These are phyloP conservation scores for Thalpophila matura DNA, from an alignment of 2,888 invertebrate species.

Conservation along the genomic window DNA sequence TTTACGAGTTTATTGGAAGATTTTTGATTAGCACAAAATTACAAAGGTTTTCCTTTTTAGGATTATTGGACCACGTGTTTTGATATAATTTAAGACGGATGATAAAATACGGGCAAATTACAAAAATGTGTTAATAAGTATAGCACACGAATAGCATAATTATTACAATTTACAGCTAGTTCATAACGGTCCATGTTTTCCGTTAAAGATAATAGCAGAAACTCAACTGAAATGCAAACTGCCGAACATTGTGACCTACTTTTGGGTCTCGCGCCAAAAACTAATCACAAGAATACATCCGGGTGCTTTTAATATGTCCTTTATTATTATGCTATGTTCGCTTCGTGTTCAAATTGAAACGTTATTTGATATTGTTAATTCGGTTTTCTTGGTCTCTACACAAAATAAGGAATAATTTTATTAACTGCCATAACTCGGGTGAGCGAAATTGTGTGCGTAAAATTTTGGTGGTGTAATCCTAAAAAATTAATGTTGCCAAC, in stretches of 20 bases:
- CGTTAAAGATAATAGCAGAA: slow-evolving; percentile 60
- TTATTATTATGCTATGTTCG: slow-evolving; percentile 42
- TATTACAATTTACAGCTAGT: slow-evolving; percentile 57
- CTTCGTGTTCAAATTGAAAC: slow-evolving; percentile 26
- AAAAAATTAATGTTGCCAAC: slow-evolving; percentile 26
- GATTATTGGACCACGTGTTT: not conserved
- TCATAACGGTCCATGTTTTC: slow-evolving; percentile 54
- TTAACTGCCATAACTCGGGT: not conserved
- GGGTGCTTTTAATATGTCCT: slow-evolving; percentile 34
- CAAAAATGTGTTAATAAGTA: too few species aligned
- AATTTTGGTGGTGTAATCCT: slow-evolving; percentile 11
- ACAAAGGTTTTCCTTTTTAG: too few species aligned
- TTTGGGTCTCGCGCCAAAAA: slow-evolving; percentile 40
- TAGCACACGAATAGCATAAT: slow-evolving; percentile 43
- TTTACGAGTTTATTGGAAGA: not conserved
- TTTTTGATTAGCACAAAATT: not conserved
- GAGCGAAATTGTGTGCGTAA: not conserved
- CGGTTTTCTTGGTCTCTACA: slow-evolving; percentile 1
- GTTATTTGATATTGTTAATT: slow-evolving; percentile 21
- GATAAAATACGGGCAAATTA: slow-evolving; percentile 6
- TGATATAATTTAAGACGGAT: not conserved
- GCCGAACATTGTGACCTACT: slow-evolving; percentile 49
- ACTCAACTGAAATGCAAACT: slow-evolving; percentile 54
- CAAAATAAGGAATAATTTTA: slow-evolving; percentile 17
- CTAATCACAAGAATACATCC: slow-evolving; percentile 47